Evolutionary conservation across 1,140 invertebrate species (phyloP).

Genomic region (Cheumatopsyche charites): DNA sequence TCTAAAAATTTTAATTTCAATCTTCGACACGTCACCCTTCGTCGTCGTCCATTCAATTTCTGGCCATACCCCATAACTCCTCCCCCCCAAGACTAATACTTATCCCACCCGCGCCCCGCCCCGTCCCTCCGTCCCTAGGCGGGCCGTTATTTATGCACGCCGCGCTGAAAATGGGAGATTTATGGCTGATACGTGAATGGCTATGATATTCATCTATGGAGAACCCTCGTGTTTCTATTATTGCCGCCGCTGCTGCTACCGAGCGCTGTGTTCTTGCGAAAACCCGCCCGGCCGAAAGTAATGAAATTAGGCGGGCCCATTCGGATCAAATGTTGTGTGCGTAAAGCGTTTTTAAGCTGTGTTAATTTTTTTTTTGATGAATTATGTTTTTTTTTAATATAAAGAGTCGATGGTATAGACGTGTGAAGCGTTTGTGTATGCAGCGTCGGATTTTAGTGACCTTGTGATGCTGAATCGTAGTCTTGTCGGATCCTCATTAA

Average conservation of each 20-base stretch:
- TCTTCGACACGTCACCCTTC: background rate
- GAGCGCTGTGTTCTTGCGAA: background rate
- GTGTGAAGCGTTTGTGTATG: too few relatives aligned
- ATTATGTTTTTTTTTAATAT: too few relatives aligned
- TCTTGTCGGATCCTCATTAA: too few relatives aligned
- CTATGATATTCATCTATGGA: slow-evolving; percentile 45
- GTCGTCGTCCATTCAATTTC: background rate
- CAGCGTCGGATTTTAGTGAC: too few relatives aligned
- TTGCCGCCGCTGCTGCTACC: slow-evolving; percentile 12
- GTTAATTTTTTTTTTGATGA: too few relatives aligned
- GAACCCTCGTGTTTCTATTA: slow-evolving; percentile 43
- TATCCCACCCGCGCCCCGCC: too few relatives aligned
- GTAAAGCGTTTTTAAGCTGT: too few relatives aligned
- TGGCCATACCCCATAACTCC: too few relatives aligned
- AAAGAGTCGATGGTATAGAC: too few relatives aligned
- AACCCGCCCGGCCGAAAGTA: slow-evolving; percentile 29
- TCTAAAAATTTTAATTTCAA: background rate
- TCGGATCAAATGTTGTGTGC: slow-evolving; percentile 24
- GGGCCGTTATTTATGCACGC: slow-evolving; percentile 48
- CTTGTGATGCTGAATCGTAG: too few relatives aligned
- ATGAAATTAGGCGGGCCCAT: slow-evolving; percentile 33
- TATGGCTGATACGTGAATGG: slow-evolving; percentile 46
- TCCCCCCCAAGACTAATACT: too few relatives aligned
- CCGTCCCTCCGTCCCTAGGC: slow-evolving; percentile 10
- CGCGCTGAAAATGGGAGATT: slow-evolving; percentile 48